phyloP scores from a whole-genome alignment of 2,113 vertebrate genomes.

The Epinephelus lanceolatus region DNA sequence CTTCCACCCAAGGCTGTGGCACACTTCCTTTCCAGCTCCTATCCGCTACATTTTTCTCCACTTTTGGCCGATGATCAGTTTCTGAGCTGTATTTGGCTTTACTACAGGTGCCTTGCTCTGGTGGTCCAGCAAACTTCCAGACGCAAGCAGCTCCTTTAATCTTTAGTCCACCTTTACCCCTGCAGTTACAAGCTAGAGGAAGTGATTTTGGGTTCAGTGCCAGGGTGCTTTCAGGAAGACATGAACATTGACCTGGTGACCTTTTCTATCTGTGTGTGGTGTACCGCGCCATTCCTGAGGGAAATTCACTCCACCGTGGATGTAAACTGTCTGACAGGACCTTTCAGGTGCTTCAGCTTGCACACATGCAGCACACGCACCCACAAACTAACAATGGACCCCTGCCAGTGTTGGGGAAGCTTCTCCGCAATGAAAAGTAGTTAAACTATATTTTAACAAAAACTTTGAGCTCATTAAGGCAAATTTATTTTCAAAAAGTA shows the following conservation, averaged over 20 bases:
- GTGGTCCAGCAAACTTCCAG: background rate
- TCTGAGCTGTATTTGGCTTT: background rate
- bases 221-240: conserved; percentile 15
- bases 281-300: conserved; percentile 12
- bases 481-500: too few species aligned
- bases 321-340: conserved; percentile 23
- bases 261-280: conserved; percentile 33
- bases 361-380: background rate
- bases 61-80: background rate
- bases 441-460: too few species aligned
- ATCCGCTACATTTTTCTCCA: background rate
- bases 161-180: background rate
- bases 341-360: background rate
- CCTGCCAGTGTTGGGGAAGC: background rate
- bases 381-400: background rate
- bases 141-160: background rate
- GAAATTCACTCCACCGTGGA: conserved; percentile 40
- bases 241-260: conserved; percentile 46
- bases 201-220: conserved; percentile 47
- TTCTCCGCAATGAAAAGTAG: too few species aligned
- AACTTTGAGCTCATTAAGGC: too few species aligned
- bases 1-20: background rate
- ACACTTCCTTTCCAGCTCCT: background rate
- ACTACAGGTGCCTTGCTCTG: background rate
- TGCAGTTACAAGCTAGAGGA: conserved; percentile 3